Conservation (phyloP, 1,140 invertebrate genomes). For the Mesaphorura yosii region DNA sequence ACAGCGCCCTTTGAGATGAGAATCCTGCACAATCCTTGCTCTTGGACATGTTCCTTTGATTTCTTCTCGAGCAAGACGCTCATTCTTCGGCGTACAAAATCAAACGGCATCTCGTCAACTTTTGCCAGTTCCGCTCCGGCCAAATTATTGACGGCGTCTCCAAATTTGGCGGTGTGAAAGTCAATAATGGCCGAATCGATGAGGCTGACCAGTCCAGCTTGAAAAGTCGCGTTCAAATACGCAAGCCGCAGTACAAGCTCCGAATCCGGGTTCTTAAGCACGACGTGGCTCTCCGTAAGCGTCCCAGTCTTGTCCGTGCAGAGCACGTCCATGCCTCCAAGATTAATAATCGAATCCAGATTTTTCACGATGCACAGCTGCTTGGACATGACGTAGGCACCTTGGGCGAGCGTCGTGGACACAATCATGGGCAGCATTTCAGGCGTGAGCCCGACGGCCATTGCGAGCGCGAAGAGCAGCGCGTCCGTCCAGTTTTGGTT, state of each 20-base stretch:
- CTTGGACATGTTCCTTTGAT: too few species aligned
- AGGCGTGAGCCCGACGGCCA: slow-evolving; percentile 15
- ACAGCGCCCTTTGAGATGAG: too few species aligned
- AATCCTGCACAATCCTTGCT: too few species aligned
- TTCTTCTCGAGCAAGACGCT: slow-evolving; percentile 5
- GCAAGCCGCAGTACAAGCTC: background rate
- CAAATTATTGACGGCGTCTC: background rate
- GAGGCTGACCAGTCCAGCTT: slow-evolving; percentile 5
- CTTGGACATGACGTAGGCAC: background rate
- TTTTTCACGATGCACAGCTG: slow-evolving; percentile 12
- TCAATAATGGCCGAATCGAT: slow-evolving; percentile 13
- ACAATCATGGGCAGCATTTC: slow-evolving; percentile 20
- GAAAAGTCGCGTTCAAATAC: slow-evolving; percentile 15
- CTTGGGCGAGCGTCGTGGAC: slow-evolving; percentile 4
- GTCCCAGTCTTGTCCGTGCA: slow-evolving; percentile 23
- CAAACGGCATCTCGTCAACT: slow-evolving; percentile 18
- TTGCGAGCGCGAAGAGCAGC: slow-evolving; percentile 4
- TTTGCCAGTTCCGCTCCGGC: slow-evolving; percentile 2
- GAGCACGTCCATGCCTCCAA: slow-evolving; percentile 13
- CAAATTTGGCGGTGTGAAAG: slow-evolving; percentile 2
- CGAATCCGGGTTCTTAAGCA: background rate
- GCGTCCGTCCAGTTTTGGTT: background rate
- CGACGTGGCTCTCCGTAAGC: slow-evolving; percentile 11
- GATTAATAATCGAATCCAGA: slow-evolving; percentile 6
- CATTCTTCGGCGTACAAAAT: slow-evolving; percentile 14